Base-by-base conservation (phyloP, 2,888 invertebrate genomes). In the Cataglyphis albicans region DNA sequence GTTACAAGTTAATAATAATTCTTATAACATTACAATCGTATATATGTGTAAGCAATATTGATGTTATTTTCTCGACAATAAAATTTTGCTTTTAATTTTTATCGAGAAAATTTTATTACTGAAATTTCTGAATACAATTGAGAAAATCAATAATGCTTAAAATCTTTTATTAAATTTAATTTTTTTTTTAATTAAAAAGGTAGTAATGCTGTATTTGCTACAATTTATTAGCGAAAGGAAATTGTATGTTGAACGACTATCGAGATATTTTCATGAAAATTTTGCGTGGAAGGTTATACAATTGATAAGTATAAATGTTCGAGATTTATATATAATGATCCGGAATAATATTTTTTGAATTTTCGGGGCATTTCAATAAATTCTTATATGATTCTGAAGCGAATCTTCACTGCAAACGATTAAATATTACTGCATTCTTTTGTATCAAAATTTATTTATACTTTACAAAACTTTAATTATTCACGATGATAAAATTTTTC, bases 121-220 rank as follows among this genome's bases (percentile, higher is more conserved):
- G 12, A 48, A 75, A 48, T 75, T 44, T 1, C 4, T 1, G 18
- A 72, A 4, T 29, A 9, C 32, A 61, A 73, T 41, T 41, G 41
- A n/a, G 41, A n/a, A 59, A 38, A 59, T 29, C 7, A 29, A 41
- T n/a, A 73, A 32, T 7, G 25, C 18, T 41, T 74, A 61, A 29
- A 32, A n/a, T 74, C 29, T 63, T 63, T 75, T 63, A 35, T 63
- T 75, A 63, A 74, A 63, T 35, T 59, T 35, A 29, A n/a, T 3
- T 29, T 3, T 3, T 21, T 61, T 73, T n/a, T 21, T 21, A 41
- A 74, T 63, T 15, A 32, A 44, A 32, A n/a, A 68, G 6, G 3
- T 9, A 21, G 15, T 15, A 3, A 35, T 9, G 12, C 9, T 15
- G 32, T 9, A 52, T 4, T 4, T 61, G 3, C 18, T 63, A 61